Percentiles rank a stretch among this genome's conserved stretches.
Evolutionary conservation across 1,140 invertebrate genomes (phyloP).

Genomic region (Diploscapter pachys): DNA sequence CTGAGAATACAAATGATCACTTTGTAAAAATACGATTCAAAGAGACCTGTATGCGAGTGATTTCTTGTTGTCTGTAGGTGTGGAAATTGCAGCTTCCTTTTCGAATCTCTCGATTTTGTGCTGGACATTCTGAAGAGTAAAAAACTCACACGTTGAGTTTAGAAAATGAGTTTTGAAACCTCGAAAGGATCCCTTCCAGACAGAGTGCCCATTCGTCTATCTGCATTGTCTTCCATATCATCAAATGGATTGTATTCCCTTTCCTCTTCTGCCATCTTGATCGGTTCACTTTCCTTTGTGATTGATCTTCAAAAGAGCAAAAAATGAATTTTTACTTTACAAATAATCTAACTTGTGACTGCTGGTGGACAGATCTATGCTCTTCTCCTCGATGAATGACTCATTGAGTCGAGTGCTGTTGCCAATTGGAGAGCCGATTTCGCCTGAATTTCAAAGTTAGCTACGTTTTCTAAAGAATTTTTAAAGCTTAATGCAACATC

Average conservation of each 20-base stretch:
- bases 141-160: conserved; percentile 9
- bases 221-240: conserved; percentile 6
- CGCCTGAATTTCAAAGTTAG: too few species aligned
- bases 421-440: conserved; percentile 20
- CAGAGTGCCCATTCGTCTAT: conserved; percentile 13
- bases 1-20: not conserved
- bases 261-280: not conserved
- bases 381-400: conserved; percentile 24
- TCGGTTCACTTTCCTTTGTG: not conserved
- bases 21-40: not conserved
- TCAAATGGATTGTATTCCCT: conserved; percentile 20
- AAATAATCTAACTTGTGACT: not conserved
- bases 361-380: conserved; percentile 15
- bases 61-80: not conserved
- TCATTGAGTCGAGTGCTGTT: conserved; percentile 23
- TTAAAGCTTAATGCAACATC: too few species aligned
- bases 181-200: conserved; percentile 30
- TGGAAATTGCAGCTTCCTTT: not conserved
- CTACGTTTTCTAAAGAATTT: too few species aligned
- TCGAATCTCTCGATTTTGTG: too few species aligned
- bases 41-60: not conserved
- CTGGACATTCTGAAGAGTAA: not conserved
- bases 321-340: not conserved
- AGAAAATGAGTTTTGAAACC: not conserved
- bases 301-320: not conserved